Conservation (phyloP, 2,888 invertebrate species). For the Philereme vetulata region DNA sequence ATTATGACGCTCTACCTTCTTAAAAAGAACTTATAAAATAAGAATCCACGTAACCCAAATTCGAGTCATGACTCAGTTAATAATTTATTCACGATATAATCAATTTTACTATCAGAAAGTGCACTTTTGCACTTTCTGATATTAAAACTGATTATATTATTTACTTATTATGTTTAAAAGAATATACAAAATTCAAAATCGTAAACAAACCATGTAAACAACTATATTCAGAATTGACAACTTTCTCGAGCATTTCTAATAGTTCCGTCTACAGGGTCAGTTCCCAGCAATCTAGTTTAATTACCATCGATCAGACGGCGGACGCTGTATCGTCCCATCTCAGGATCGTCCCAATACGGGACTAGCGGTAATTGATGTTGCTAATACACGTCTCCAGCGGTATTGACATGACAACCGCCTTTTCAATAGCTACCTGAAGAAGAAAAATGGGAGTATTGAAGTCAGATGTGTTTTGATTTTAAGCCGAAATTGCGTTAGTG, state of each 20-base stretch:
- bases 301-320: constrained; percentile 65
- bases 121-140: no score
- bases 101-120: no score
- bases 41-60: no score
- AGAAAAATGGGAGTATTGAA: constrained; percentile 15
- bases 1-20: no score
- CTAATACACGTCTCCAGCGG: constrained; percentile 54
- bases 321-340: constrained; percentile 54
- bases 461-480: constrained; percentile 5
- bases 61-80: no score
- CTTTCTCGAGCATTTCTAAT: constrained; percentile 3
- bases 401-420: constrained; percentile 27
- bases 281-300: constrained; percentile 55
- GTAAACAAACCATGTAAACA: background rate
- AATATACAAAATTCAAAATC: background rate
- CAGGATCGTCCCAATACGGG: constrained; percentile 46
- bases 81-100: no score
- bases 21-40: no score
- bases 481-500: background rate
- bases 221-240: constrained; percentile 10
- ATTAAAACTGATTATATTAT: no score
- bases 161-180: no score
- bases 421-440: constrained; percentile 8
- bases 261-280: constrained; percentile 22
- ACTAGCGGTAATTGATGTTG: constrained; percentile 54